Evolutionary conservation across 2,797 vertebrate genomes (phyloP), one percentile per base, ranked within the genome.

Genomic region (Ibycter americanus): DNA sequence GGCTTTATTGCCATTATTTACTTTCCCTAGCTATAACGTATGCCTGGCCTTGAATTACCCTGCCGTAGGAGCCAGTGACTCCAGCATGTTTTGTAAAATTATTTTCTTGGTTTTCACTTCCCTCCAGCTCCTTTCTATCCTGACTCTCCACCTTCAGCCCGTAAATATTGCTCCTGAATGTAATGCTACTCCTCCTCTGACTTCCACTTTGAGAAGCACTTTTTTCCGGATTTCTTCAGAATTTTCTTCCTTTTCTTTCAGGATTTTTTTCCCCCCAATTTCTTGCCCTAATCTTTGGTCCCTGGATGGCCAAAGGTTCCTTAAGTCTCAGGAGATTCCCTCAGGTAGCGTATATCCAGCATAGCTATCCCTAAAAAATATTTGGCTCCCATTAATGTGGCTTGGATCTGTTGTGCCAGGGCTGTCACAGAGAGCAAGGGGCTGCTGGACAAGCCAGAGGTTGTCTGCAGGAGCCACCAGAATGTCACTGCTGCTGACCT

Each of bases 1-100:
- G 77, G 72, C n/a, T 91, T 95, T 80, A 88, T 85, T 95, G 70
- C 55, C 76, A 82, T 95, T 95, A 96, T 96, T 97, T 95, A 95
- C 86, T 98, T 97, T 97, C 67, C 49, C 79, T 77, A 86, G 86
- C 78, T 87, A 80, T 76, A 94, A 94, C 79, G 34, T 91, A 77
- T 90, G 42, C 49, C 63, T 96, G 74, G 91, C 92, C 87, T 87
- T 68, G 84, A 96, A 89, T 90, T 95, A 96, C 44, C 65, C 68
- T 44, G 3, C 80, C 76, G 42, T 23, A 95, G 62, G 82, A 96
- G 73, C 25, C 89, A 93, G 38, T 85, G 77, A 83, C 90, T 96
- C 80, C 90, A 84, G 46, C 73, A 83, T 23, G 44, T 85, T 97
- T 85, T 91, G 26, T 72, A 87, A 76, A 97, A 94, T 31, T 0